Conservation (phyloP, 2,888 invertebrate genomes). For the Pandemis corylana region DNA sequence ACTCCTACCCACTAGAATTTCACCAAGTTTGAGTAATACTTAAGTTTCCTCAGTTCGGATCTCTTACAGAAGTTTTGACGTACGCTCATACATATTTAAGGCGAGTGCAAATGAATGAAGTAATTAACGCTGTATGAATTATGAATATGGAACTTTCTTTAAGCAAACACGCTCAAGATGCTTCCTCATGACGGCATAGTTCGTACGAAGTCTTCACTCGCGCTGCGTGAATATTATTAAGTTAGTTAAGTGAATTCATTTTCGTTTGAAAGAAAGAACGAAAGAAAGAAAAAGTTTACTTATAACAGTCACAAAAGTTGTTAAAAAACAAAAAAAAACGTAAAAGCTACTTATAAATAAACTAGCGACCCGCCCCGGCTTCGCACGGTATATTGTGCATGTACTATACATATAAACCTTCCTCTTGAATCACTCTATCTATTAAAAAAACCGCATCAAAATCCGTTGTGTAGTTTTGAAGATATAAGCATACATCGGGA, state of each 20-base stretch:
- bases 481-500: too few relatives aligned
- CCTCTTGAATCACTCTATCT: too few relatives aligned
- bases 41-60: slow-evolving; percentile 52
- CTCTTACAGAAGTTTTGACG: slow-evolving; percentile 62
- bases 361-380: too few relatives aligned
- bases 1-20: slow-evolving; percentile 66
- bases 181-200: slow-evolving; percentile 14
- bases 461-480: too few relatives aligned
- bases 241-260: not conserved
- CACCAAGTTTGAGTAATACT: slow-evolving; percentile 61
- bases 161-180: slow-evolving; percentile 32
- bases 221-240: not conserved
- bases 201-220: not conserved
- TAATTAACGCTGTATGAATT: slow-evolving; percentile 48
- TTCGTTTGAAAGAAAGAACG: not conserved
- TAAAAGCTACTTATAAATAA: too few relatives aligned
- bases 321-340: too few relatives aligned
- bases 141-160: slow-evolving; percentile 41
- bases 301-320: too few relatives aligned
- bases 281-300: too few relatives aligned
- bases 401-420: too few relatives aligned
- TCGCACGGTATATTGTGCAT: too few relatives aligned
- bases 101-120: slow-evolving; percentile 59
- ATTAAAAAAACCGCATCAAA: too few relatives aligned
- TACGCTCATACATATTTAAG: slow-evolving; percentile 71